Evolutionary conservation across 2,888 invertebrate species (phyloP).

Genomic region (Caenorhabditis sp.): DNA sequence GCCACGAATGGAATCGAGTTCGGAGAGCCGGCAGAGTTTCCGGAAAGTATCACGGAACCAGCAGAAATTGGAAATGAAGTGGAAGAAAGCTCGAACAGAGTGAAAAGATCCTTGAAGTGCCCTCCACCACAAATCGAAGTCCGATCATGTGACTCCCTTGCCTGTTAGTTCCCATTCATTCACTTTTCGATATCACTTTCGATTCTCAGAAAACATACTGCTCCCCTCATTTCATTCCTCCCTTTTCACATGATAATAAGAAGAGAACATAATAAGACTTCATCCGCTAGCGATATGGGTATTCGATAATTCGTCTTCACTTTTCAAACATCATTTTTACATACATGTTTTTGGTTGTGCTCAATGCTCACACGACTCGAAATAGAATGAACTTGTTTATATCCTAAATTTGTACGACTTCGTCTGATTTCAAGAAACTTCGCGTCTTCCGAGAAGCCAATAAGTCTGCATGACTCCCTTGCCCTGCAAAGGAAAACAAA

Average conservation of each 20-base stretch:
- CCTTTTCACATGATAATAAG: slow-evolving; percentile 33
- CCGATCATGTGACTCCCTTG: slow-evolving; percentile 21
- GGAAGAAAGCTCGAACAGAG: slow-evolving; percentile 7
- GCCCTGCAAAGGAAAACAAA: slow-evolving; percentile 64
- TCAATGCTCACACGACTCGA: slow-evolving; percentile 10
- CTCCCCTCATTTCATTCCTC: not conserved
- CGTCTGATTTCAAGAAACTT: slow-evolving; percentile 26
- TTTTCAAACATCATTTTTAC: slow-evolving; percentile 26
- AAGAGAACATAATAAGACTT: slow-evolving; percentile 46
- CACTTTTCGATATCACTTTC: slow-evolving; percentile 1
- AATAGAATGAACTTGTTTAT: slow-evolving; percentile 7
- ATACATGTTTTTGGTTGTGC: slow-evolving; percentile 18
- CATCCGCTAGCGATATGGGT: slow-evolving; percentile 49
- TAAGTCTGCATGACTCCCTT: slow-evolving; percentile 76
- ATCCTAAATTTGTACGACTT: slow-evolving; percentile 25
- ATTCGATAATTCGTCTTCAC: slow-evolving; percentile 31
- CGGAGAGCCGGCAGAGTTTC: slow-evolving; percentile 53
- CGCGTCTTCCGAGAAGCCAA: slow-evolving; percentile 67
- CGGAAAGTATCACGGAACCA: slow-evolving; percentile 37
- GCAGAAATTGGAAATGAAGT: slow-evolving; percentile 30
- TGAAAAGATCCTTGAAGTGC: slow-evolving; percentile 55
- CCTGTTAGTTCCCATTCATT: slow-evolving; percentile 10
- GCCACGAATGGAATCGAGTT: slow-evolving; percentile 42
- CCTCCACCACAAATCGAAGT: slow-evolving; percentile 46
- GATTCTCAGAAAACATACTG: slow-evolving; percentile 20